phyloP scores from a whole-genome alignment of 2,888 invertebrate species.

The Resseliella maxima region DNA sequence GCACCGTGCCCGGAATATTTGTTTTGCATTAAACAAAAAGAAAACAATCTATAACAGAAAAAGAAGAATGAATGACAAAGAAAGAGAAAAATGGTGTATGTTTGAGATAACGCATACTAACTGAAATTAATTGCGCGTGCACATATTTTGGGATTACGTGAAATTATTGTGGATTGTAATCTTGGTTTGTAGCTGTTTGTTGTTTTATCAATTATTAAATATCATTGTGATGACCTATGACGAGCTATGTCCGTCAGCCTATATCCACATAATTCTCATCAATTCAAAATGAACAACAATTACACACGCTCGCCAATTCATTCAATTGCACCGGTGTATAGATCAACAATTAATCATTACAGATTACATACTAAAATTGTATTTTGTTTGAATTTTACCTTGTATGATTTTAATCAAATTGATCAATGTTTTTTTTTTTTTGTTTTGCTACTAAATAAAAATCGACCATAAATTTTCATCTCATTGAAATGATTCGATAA shows the following conservation, averaged over 20 bases:
- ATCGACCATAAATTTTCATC: not conserved
- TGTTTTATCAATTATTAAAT: conserved; percentile 46
- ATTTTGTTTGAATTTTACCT: not conserved
- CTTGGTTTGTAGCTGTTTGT: not conserved
- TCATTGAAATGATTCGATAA: not conserved
- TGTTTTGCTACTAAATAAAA: no score
- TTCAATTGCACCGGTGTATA: conserved; percentile 30
- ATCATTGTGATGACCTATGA: conserved; percentile 39
- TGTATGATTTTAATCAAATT: not conserved
- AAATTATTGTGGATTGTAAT: not conserved
- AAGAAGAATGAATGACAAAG: not conserved
- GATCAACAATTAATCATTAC: conserved; percentile 6
- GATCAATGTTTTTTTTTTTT: no score
- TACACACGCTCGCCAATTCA: not conserved
- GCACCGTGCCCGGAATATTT: no score
- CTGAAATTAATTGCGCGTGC: not conserved
- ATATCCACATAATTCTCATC: not conserved
- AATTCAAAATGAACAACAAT: not conserved
- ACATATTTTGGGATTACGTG: not conserved
- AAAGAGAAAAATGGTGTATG: not conserved
- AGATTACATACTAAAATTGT: conserved; percentile 44
- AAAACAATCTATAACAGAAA: not conserved
- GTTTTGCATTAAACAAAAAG: no score
- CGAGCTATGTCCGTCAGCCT: not conserved
- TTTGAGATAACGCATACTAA: conserved; percentile 16